These are phyloP conservation scores for Drosophila tristis DNA, from an alignment of 1,140 invertebrate species.

Conservation along the genomic window DNA sequence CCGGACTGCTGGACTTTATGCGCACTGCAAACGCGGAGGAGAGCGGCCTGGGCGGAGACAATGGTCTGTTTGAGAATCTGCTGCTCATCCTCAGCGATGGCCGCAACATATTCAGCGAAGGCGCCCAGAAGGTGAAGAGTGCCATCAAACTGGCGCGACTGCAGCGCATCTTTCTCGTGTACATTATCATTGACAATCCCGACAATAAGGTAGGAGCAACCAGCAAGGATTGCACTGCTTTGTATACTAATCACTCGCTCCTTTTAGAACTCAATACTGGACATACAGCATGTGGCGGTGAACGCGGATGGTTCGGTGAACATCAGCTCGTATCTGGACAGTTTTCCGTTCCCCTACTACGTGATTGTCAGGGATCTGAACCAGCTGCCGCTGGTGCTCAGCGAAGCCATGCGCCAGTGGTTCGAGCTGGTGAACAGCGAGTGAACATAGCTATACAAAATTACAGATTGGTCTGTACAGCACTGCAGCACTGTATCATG, in stretches of 20 bases:
- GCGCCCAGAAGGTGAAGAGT: constrained; percentile 89
- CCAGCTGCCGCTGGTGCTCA: constrained; percentile 93
- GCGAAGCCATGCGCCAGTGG: constrained; percentile 98
- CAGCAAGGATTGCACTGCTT: not conserved
- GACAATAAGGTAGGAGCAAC: constrained; percentile 90
- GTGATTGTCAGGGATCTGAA: constrained; percentile 95
- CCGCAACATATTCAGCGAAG: constrained; percentile 95
- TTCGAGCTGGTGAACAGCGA: constrained; percentile 92
- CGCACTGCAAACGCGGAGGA: constrained; percentile 89
- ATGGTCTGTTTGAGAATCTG: constrained; percentile 91
- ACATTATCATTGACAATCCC: constrained; percentile 97
- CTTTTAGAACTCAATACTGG: constrained; percentile 94
- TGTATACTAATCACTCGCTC: constrained; percentile 16
- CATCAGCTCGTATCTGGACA: constrained; percentile 92
- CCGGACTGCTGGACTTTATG: constrained; percentile 91
- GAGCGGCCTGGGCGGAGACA: constrained; percentile 85
- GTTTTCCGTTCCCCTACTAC: constrained; percentile 99
- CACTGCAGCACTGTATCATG: not conserved
- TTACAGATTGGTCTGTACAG: too few species aligned
- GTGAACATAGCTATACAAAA: constrained; percentile 12
- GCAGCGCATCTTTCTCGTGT: constrained; percentile 95
- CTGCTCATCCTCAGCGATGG: constrained; percentile 98
- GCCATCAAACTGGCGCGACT: constrained; percentile 92
- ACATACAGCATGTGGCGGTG: constrained; percentile 92
- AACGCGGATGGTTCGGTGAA: constrained; percentile 86